A percentile compares a stretch with the other conserved stretches of the same genome.
Evolutionary conservation across 2,113 vertebrate genomes (phyloP).

Genomic region (Atlantisia rogersi): DNA sequence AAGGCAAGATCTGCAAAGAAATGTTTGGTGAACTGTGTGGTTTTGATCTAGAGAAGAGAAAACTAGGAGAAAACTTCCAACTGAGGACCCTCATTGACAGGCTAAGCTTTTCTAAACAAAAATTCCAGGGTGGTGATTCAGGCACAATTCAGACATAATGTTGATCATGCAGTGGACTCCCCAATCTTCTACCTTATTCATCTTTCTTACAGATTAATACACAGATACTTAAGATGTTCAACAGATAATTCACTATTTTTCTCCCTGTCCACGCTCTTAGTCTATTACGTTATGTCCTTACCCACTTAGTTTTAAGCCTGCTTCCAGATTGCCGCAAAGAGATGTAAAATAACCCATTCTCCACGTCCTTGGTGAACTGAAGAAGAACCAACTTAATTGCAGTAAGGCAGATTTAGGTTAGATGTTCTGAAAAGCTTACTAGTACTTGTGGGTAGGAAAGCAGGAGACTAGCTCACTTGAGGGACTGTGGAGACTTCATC

Average conservation of each 20-base stretch:
- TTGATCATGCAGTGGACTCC: background rate
- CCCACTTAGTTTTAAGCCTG: background rate
- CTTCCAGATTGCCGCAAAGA: background rate
- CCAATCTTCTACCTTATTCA: background rate
- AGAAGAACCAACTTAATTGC: background rate
- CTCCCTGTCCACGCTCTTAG: background rate
- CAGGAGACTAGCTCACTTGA: background rate
- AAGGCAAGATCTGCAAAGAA: background rate
- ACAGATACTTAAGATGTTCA: background rate
- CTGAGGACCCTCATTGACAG: background rate
- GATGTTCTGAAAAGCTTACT: background rate
- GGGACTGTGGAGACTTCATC: background rate
- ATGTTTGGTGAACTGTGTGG: background rate
- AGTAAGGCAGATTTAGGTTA: background rate
- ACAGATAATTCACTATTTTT: background rate
- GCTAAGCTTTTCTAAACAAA: background rate
- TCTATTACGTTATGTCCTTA: background rate
- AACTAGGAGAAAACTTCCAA: background rate
- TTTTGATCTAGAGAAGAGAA: background rate
- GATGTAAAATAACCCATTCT: background rate
- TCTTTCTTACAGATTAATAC: background rate
- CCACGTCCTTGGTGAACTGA: background rate
- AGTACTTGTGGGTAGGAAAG: background rate
- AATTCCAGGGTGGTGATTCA: fast-evolving
- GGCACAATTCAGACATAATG: background rate